Evolutionary conservation across 2,113 vertebrate species (phyloP), one percentile per base, ranked within the genome.

Genomic region (Eulemur rufifrons): DNA sequence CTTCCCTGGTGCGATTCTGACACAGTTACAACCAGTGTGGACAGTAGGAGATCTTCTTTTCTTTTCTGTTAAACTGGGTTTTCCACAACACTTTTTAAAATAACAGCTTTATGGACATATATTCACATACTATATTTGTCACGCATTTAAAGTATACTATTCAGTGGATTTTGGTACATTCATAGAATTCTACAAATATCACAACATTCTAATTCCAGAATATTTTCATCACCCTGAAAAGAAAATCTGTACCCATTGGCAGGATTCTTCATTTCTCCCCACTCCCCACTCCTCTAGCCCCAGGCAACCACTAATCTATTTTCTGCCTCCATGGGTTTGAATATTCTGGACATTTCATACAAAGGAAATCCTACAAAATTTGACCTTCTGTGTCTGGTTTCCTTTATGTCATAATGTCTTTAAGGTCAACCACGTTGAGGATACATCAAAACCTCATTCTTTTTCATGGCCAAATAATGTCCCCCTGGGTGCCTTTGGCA

Each of bases 391-490:
- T 25, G 42, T 76, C 47, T 76, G n/a, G 13, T 80, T 92, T 69
- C 20, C 85, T 69, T 76, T 12, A 78, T 25, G 1, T 15, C 2
- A 10, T n/a, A 69, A 61, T 23, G 1, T 76, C 29, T 45, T 52
- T 29, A 77, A 8, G 15, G 25, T n/a, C 18, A 47, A 78, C 25
- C 50, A 14, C 63, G 8, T 59, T 42, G 23, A 80, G 12, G 34
- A 11, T 20, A 3, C 3, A 20, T 27, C 29, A 52, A 0, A 15
- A 39, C 20, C 29, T 73, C 9, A 18, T 34, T 27, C 5, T 15
- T 74, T 37, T 37, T 45, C 8, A 6, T 10, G 5, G 3, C 18
- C 27, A 37, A 34, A 76, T 34, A 73, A 20, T 20, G 23, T 32
- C 37, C n/a, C 42, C 11, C 5, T 34, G 5, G 2, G 9, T 23